Evolutionary conservation across 2,113 vertebrate genomes (phyloP), one percentile per base, ranked within the genome.

Genomic region (Boulengerochromis microlepis): DNA sequence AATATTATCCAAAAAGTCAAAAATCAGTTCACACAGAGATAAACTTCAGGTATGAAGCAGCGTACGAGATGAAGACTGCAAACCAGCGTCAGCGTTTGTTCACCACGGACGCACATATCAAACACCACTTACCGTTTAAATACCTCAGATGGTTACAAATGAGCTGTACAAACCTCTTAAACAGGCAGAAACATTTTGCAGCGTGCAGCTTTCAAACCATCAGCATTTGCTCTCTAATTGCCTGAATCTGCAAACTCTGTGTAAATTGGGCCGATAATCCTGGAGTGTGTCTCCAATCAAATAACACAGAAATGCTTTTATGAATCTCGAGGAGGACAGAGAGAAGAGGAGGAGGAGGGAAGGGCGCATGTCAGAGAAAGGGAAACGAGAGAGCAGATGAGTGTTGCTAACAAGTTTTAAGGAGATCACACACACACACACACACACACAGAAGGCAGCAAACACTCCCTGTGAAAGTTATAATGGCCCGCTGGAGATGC

Each of bases 161-260:
- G n/a, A 90, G 61, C 85, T 71, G 26, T n/a, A 7, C 19, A 83
- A 80, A 80, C 31, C 50, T 59, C 35, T 78, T 31, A 78, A 78
- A 52, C 3, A 2, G 10, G 5, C 4, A 42, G 59, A 87, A 59
- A 66, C 71, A 66, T 59, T 85, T 16, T 76, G 29, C 7, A 42
- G 80, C 18, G 40, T 50, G 6, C 45, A 40, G 84, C 10, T 5
- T 71, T 81, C 31, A 71, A 31, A 57, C 42, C 11, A 15, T 85
- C 66, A 59, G 42, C 35, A 4, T 84, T 56, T 59, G 35, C 40
- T 38, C 80, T 38, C 31, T 86, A 86, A 90, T 87, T 86, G 66
- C 76, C 81, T 86, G 81, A 86, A 89, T 89, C 42, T 3, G 53
- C 53, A 91, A 87, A 90, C 86, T 74, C 47, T 80, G 29, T 83